phyloP scores from a whole-genome alignment of 2,888 invertebrate genomes.

The Gisinianus flammeolus region DNA sequence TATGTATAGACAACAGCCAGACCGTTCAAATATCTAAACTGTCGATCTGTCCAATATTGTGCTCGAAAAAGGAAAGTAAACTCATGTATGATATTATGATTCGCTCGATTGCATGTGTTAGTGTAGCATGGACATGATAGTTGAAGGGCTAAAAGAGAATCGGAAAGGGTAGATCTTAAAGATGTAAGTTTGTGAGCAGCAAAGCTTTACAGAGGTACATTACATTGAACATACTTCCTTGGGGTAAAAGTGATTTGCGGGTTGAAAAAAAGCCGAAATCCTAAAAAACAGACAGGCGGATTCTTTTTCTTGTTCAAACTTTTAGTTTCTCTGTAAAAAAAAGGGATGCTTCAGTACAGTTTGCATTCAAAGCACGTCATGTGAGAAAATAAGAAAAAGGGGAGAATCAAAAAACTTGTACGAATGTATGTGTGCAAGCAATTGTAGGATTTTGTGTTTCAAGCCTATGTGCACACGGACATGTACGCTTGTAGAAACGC shows the following conservation, averaged over 20 bases:
- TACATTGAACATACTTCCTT: not conserved
- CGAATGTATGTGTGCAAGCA: no score
- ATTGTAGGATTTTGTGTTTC: no score
- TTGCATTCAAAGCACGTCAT: conserved; percentile 17
- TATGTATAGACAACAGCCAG: not conserved
- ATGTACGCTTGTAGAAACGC: no score
- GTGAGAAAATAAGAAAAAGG: conserved; percentile 19
- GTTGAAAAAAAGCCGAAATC: conserved; percentile 20
- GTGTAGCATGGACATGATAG: no score
- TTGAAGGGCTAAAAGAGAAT: not conserved
- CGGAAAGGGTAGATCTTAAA: not conserved
- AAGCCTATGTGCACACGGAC: no score
- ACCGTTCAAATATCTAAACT: not conserved
- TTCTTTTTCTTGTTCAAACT: not conserved
- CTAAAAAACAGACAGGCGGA: not conserved
- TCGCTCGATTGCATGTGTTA: no score
- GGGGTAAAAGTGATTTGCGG: conserved; percentile 1
- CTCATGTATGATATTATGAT: no score
- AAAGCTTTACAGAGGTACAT: not conserved
- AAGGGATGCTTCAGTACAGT: not conserved
- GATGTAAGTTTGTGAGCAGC: not conserved
- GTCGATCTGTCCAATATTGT: not conserved
- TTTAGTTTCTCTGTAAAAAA: not conserved
- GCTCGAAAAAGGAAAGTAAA: no score
- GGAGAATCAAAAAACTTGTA: conserved; percentile 7